Percentiles rank a stretch among this genome's conserved stretches.
Conservation (phyloP, 1,140 invertebrate species). For the Littorina saxatilis region DNA sequence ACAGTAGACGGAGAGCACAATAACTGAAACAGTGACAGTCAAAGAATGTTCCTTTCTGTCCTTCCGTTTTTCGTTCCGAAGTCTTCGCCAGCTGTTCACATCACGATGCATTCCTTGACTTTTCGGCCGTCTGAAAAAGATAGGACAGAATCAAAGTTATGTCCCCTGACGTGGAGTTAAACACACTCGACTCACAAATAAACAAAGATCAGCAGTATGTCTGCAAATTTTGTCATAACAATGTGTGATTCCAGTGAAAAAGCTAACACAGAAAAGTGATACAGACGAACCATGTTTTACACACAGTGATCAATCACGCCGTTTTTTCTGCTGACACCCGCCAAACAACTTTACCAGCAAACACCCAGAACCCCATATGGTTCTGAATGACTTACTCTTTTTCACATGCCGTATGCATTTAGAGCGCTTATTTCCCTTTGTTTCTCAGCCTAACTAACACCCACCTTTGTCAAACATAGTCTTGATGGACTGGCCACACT, state of each 20-base stretch:
- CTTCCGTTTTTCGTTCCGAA: too few relatives aligned
- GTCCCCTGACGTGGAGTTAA: background rate
- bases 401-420: too few relatives aligned
- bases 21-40: too few relatives aligned
- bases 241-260: background rate
- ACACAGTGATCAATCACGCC: background rate
- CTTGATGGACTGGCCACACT: background rate
- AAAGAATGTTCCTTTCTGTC: too few relatives aligned
- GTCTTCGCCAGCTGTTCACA: too few relatives aligned
- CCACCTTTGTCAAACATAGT: conserved; percentile 29
- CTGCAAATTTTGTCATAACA: background rate
- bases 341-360: background rate
- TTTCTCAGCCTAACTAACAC: background rate
- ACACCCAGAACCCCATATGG: background rate
- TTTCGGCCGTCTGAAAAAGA: background rate
- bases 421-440: too few relatives aligned
- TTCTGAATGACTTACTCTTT: too few relatives aligned
- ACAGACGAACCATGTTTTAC: background rate
- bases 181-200: background rate
- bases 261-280: background rate
- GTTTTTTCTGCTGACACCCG: background rate
- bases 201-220: background rate
- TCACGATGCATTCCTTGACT: conserved; percentile 6
- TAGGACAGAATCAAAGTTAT: background rate
- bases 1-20: too few relatives aligned